A percentile compares a stretch with the other conserved stretches of the same genome.
Evolutionary conservation across 2,888 invertebrate species (phyloP).

Genomic region (Cephus runcator): DNA sequence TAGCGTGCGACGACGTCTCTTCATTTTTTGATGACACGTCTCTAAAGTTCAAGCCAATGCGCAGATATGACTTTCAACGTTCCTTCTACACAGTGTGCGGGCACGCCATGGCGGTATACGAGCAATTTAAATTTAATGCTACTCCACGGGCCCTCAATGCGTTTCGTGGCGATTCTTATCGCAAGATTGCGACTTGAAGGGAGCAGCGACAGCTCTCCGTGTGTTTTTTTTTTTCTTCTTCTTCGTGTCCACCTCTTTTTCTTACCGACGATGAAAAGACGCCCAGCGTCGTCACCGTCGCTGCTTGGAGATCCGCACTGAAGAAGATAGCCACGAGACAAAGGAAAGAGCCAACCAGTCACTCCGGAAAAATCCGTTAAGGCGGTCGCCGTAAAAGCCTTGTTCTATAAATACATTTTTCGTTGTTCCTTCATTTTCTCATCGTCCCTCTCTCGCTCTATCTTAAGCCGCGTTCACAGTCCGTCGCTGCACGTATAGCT

Average conservation of each 20-base stretch:
- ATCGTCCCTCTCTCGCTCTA: not conserved
- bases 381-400: not conserved
- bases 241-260: not conserved
- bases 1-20: not conserved
- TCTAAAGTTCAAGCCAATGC: not conserved
- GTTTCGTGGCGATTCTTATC: constrained; percentile 43
- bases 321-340: not conserved
- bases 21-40: constrained; percentile 1
- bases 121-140: constrained; percentile 48
- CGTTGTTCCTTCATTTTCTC: not conserved
- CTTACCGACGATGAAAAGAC: constrained; percentile 16
- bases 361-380: not conserved
- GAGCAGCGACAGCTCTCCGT: constrained; percentile 19
- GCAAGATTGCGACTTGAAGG: constrained; percentile 34
- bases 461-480: not conserved
- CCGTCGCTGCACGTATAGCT: not conserved
- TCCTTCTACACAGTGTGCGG: not conserved
- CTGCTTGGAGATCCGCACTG: not conserved
- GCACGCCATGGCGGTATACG: constrained; percentile 23
- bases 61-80: not conserved
- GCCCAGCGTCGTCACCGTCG: not conserved
- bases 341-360: not conserved
- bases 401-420: not conserved
- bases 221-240: not conserved
- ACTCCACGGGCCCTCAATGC: constrained; percentile 19